phyloP scores from a whole-genome alignment of 2,113 vertebrate species.

The Rhadina sibilatrix region DNA sequence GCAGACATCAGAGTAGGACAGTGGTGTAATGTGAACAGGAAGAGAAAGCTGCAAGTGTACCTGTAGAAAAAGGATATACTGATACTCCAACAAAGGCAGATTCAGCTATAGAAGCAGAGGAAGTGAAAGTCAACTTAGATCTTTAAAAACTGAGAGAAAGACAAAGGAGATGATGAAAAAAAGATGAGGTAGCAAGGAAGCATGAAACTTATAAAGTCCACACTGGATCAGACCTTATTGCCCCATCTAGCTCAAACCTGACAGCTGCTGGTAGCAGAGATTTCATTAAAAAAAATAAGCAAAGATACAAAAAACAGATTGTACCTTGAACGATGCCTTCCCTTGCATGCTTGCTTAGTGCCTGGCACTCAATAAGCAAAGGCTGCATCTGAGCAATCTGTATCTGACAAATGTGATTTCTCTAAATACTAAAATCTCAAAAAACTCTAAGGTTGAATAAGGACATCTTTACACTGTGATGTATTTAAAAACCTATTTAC shows the following conservation, averaged over 20 bases:
- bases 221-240: not conserved
- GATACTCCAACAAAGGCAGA: not conserved
- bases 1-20: not conserved
- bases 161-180: not conserved
- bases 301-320: not conserved
- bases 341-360: rapidly evolving
- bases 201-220: not conserved
- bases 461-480: not conserved
- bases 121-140: not conserved
- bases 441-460: not conserved
- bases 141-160: not conserved
- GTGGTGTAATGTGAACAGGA: not conserved
- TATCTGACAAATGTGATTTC: not conserved
- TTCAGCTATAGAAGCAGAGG: not conserved
- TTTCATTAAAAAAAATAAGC: not conserved
- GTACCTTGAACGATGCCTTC: rapidly evolving
- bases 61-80: not conserved
- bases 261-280: not conserved
- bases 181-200: not conserved
- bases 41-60: not conserved
- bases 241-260: not conserved
- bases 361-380: not conserved
- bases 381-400: not conserved
- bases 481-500: not conserved
- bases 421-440: not conserved